Percentiles rank a stretch among this genome's conserved stretches.
Evolutionary conservation across 35 echinoderm and acorn worm genomes (phyloP).

Genomic region (Holothuria glaberrima): DNA sequence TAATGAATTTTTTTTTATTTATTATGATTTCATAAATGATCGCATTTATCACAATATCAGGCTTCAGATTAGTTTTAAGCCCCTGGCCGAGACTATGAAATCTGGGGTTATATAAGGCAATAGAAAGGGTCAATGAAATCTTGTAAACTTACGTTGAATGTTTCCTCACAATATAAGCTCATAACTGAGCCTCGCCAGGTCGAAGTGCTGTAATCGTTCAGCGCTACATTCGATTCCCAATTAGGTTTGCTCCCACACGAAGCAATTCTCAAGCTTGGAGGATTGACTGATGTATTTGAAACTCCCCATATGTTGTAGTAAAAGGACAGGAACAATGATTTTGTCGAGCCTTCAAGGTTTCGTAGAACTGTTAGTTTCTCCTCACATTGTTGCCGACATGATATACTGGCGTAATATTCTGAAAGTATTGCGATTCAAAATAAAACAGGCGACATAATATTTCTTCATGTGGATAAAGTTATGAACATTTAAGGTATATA

Average conservation of each 20-base stretch:
- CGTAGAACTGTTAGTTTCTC: not conserved
- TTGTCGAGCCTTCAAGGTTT: not conserved
- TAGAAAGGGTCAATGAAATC: not conserved
- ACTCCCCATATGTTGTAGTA: slow-evolving; percentile 36
- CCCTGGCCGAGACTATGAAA: no score
- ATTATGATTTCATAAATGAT: no score
- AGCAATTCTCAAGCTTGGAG: slow-evolving; percentile 15
- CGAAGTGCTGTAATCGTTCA: not conserved
- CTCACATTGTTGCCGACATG: slow-evolving; percentile 4
- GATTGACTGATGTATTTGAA: not conserved
- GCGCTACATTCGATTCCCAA: not conserved
- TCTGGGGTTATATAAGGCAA: no score
- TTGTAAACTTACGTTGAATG: slow-evolving; percentile 27
- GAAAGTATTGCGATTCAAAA: not conserved
- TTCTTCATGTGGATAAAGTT: no score
- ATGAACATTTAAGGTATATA: no score
- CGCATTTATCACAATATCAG: no score
- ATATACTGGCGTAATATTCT: slow-evolving; percentile 15
- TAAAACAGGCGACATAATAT: no score
- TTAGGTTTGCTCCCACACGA: not conserved
- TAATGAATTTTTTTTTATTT: no score
- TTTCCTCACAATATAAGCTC: not conserved
- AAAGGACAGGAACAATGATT: slow-evolving; percentile 18
- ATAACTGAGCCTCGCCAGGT: slow-evolving; percentile 35
- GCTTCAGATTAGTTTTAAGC: no score